Evolutionary conservation across 2,888 invertebrate genomes (phyloP), one percentile per base, ranked within the genome.

Genomic region (Meiosimyza decipiens): DNA sequence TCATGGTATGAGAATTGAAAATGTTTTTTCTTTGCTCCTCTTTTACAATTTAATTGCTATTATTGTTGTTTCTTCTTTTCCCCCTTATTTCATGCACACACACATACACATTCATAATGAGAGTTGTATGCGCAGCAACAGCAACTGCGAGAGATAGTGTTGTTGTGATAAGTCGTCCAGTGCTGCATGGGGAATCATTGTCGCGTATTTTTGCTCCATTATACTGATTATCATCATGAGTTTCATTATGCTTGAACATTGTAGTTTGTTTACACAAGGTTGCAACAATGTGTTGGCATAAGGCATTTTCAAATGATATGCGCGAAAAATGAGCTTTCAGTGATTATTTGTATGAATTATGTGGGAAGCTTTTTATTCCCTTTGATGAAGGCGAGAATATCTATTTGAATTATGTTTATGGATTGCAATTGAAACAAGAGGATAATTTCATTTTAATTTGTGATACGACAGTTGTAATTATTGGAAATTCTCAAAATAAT

Each of bases 151-250:
- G 22, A 18, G 57, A 28, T 57, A 28, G 22, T 57, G 57, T 22
- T 57, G 57, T 13, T 28, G 28, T 57, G 57, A 57, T 57, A 57
- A 57, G 28, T n/a, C 15, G 55, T 18, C 12, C 57, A 57, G 15
- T 13, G 28, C 5, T 57, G 57, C 57, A 28, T 28, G 57, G 11
- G 15, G 28, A 57, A 28, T 57, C 57, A 57, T 57, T 11, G 40
- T 40, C 40, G 40, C 40, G 9, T 40, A 1, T 40, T 40, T 40
- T 40, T 40, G 57, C 57, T 57, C 57, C 57, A 57, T 57, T 57
- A 57, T 57, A 18, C 28, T 57, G 57, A 57, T 57, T 57, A 18
- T 28, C 22, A 57, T 57, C 57, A 22, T 57, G 57, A 57, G 57
- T 57, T 57, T 57, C 28, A 57, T 57, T 22, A 57, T 57, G 57